These are phyloP conservation scores for Pitangus sulphuratus DNA, from an alignment of 2,797 vertebrate genomes.

Conservation along the genomic window DNA sequence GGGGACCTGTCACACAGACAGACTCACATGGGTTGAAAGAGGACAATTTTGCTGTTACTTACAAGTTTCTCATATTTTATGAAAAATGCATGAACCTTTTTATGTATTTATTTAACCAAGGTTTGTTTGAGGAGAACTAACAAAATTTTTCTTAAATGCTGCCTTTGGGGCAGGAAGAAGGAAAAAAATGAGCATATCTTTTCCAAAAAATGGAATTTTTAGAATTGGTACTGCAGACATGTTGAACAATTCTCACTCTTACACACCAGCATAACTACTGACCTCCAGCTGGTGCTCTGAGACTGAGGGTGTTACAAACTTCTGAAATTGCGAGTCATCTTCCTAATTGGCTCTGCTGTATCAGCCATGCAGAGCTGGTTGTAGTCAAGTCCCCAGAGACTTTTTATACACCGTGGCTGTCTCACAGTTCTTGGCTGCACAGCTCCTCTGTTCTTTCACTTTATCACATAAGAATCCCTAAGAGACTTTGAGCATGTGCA, in stretches of 20 bases:
- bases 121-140: neutral
- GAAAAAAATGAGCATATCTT: neutral
- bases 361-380: neutral
- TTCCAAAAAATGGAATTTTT: neutral
- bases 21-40: neutral
- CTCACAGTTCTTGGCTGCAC: neutral
- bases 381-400: neutral
- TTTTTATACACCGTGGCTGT: neutral
- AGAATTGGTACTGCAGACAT: neutral
- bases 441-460: neutral
- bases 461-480: neutral
- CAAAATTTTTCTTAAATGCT: neutral
- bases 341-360: slow-evolving; percentile 10
- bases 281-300: neutral
- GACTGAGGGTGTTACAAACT: slow-evolving; percentile 28
- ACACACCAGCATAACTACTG: neutral
- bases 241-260: neutral
- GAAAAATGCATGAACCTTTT: neutral
- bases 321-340: neutral
- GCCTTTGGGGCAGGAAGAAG: neutral
- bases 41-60: neutral
- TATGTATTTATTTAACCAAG: neutral
- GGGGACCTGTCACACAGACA: neutral
- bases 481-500: neutral
- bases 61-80: neutral